Percentiles rank a stretch among this genome's conserved stretches.
phyloP scores from a whole-genome alignment of 2,888 invertebrate genomes.

The Drosophila pseudotakahashii region DNA sequence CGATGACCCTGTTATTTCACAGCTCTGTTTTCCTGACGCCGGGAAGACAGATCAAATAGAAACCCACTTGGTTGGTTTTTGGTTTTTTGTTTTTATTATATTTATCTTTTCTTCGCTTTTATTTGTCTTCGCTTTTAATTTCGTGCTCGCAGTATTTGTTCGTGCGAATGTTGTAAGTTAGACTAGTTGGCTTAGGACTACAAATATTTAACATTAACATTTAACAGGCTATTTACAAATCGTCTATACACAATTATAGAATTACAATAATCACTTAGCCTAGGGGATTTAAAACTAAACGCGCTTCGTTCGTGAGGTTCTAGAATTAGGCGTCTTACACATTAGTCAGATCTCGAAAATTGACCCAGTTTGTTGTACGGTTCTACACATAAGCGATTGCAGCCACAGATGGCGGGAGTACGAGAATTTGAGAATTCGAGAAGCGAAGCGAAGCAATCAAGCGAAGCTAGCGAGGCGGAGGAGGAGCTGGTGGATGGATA shows the following conservation, averaged over 20 bases:
- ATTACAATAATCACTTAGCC: conserved; percentile 70
- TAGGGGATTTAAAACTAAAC: conserved; percentile 52
- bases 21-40: neutral
- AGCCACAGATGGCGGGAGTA: conserved; percentile 13
- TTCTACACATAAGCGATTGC: conserved; percentile 29
- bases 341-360: conserved; percentile 74
- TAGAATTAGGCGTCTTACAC: conserved; percentile 69
- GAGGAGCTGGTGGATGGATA: neutral
- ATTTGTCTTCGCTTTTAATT: conserved; percentile 65
- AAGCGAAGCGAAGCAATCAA: conserved; percentile 51
- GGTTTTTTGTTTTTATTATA: conserved; percentile 1
- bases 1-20: conserved; percentile 20
- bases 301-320: conserved; percentile 57
- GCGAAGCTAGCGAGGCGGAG: conserved; percentile 40
- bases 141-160: conserved; percentile 59
- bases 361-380: conserved; percentile 66
- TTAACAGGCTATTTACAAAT: conserved; percentile 68
- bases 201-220: conserved; percentile 73
- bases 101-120: conserved; percentile 47
- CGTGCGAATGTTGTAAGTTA: conserved; percentile 72
- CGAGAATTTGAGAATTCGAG: neutral
- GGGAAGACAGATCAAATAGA: conserved; percentile 6
- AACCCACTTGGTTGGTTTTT: conserved; percentile 28
- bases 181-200: conserved; percentile 71
- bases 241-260: conserved; percentile 61